A percentile compares a stretch with the other conserved stretches of the same genome.
These are phyloP conservation scores for Aegithalos caudatus DNA, from an alignment of 2,113 vertebrate genomes.

Conservation along the genomic window DNA sequence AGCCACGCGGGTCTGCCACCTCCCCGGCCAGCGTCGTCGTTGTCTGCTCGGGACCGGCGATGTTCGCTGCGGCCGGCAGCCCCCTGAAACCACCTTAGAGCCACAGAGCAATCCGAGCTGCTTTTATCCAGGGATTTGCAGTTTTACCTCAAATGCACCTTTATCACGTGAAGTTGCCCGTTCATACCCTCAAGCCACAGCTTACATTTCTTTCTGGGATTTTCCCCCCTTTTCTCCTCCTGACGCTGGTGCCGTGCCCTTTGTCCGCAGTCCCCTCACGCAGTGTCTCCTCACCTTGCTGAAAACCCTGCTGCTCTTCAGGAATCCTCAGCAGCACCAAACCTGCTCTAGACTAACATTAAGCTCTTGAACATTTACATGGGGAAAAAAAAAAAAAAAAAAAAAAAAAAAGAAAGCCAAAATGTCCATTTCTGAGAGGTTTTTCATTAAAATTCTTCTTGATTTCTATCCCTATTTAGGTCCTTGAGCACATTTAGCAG, in stretches of 20 bases:
- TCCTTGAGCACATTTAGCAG: background rate
- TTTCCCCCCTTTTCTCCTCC: background rate
- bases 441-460: background rate
- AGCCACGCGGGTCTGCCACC: fast-evolving
- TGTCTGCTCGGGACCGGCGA: background rate
- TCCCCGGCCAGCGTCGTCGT: too few relatives aligned
- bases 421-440: background rate
- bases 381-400: background rate
- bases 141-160: background rate
- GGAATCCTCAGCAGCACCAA: background rate
- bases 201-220: too few relatives aligned
- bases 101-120: background rate
- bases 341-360: background rate
- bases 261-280: fast-evolving
- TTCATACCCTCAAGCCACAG: background rate
- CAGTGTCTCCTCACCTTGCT: background rate
- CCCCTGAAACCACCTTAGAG: background rate
- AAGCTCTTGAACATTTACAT: background rate
- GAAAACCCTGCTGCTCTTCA: background rate
- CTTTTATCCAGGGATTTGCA: background rate
- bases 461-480: background rate
- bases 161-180: fast-evolving
- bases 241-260: fast-evolving
- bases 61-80: background rate
- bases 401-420: too few relatives aligned